Percentiles rank a stretch among this genome's conserved stretches.
phyloP scores from a whole-genome alignment of 2,113 vertebrate genomes.

The Monopterus albus region DNA sequence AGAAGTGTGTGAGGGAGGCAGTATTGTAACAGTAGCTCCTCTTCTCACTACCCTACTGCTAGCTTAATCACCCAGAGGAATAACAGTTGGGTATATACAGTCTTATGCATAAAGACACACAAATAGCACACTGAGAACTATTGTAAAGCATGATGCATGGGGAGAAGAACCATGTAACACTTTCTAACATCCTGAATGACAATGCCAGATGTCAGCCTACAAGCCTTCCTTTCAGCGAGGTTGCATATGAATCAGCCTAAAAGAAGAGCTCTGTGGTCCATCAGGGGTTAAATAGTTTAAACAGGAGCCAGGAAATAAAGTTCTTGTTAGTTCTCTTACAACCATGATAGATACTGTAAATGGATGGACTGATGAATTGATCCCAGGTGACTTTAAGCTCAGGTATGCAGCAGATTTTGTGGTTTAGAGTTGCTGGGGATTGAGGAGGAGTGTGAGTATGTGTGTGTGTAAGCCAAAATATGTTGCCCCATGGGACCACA shows the following conservation, averaged over 20 bases:
- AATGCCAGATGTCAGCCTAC: constrained; percentile 65
- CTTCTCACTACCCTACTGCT: constrained; percentile 38
- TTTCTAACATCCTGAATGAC: constrained; percentile 74
- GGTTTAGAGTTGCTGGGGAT: not conserved
- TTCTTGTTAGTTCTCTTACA: not conserved
- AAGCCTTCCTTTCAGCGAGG: constrained; percentile 42
- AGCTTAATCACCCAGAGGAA: constrained; percentile 53
- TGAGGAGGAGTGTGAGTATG: not conserved
- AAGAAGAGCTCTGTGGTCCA: constrained; percentile 33
- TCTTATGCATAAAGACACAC: constrained; percentile 66
- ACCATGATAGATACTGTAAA: not conserved
- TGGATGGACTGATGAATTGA: constrained; percentile 16
- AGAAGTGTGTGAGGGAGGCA: constrained; percentile 5
- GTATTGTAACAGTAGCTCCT: constrained; percentile 50
- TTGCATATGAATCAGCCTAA: constrained; percentile 43
- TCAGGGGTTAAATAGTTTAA: constrained; percentile 47
- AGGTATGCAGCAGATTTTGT: constrained; percentile 4
- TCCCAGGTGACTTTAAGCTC: not conserved
- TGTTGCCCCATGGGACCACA: constrained; percentile 68
- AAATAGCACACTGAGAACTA: constrained; percentile 56
- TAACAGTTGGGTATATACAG: constrained; percentile 63
- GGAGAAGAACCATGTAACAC: constrained; percentile 66
- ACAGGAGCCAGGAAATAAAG: constrained; percentile 13
- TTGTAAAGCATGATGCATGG: constrained; percentile 62
- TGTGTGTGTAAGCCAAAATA: constrained; percentile 49